Evolutionary conservation across 1,140 invertebrate genomes (phyloP).

Genomic region (Drosophila azteca): DNA sequence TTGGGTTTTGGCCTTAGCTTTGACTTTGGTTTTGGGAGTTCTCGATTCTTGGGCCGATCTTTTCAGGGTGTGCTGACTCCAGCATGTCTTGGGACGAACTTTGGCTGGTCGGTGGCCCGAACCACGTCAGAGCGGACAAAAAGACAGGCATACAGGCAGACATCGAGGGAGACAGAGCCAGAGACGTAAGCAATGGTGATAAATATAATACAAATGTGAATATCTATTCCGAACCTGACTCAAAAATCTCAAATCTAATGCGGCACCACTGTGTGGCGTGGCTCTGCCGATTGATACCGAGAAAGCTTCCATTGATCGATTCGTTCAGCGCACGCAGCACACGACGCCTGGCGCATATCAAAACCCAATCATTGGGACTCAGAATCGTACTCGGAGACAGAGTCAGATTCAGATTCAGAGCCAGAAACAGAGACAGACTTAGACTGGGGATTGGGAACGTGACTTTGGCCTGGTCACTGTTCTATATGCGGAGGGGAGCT

Average conservation of each 20-base stretch:
- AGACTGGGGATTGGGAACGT: slow-evolving; percentile 52
- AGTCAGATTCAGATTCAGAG: background rate
- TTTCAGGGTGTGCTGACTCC: too few relatives aligned
- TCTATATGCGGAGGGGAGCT: slow-evolving; percentile 37
- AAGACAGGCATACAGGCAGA: too few relatives aligned
- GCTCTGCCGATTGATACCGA: slow-evolving; percentile 35
- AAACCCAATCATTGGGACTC: slow-evolving; percentile 5
- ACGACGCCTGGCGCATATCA: slow-evolving; percentile 60
- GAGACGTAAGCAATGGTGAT: slow-evolving; percentile 10
- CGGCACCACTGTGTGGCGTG: background rate
- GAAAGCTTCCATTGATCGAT: slow-evolving; percentile 67
- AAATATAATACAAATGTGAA: slow-evolving; percentile 23
- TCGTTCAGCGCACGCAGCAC: slow-evolving; percentile 58
- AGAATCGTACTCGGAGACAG: slow-evolving; percentile 29
- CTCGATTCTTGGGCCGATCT: background rate
- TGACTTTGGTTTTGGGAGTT: slow-evolving; percentile 16
- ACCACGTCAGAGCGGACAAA: slow-evolving; percentile 38
- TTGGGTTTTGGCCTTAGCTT: slow-evolving; percentile 22
- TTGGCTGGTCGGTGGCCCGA: background rate
- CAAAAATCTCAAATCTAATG: slow-evolving; percentile 46
- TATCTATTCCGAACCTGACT: slow-evolving; percentile 43
- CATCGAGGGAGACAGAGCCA: too few relatives aligned
- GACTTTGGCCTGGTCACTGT: slow-evolving; percentile 51
- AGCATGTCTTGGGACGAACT: slow-evolving; percentile 1
- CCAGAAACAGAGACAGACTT: slow-evolving; percentile 21